Conservation (phyloP, 2,888 invertebrate genomes). For the Orthonevra nobilis region DNA sequence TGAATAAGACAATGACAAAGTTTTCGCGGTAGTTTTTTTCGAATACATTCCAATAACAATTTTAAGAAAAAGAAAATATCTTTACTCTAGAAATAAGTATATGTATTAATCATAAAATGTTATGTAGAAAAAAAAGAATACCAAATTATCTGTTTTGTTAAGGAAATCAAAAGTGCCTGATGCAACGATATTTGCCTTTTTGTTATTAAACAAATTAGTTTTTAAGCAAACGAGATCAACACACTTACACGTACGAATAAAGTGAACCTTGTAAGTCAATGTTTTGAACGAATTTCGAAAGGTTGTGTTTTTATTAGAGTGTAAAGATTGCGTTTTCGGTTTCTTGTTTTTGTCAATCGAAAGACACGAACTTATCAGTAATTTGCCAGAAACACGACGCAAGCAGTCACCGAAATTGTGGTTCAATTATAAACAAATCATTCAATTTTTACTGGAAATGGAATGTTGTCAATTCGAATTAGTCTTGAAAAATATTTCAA, state of each 20-base stretch:
- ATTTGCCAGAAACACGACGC: too few relatives aligned
- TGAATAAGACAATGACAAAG: background rate
- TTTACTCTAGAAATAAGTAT: background rate
- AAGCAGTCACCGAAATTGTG: too few relatives aligned
- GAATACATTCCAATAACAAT: conserved; percentile 49
- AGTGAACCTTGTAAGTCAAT: conserved; percentile 12
- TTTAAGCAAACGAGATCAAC: conserved; percentile 50
- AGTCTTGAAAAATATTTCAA: too few relatives aligned
- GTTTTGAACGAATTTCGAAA: too few relatives aligned
- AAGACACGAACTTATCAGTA: too few relatives aligned
- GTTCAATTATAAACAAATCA: too few relatives aligned
- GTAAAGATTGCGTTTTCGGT: too few relatives aligned
- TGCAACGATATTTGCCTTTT: conserved; percentile 31
- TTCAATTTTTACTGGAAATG: too few relatives aligned
- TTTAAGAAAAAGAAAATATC: background rate
- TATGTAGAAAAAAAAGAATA: conserved; percentile 16
- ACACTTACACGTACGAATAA: conserved; percentile 64
- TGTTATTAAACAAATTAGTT: conserved; percentile 53
- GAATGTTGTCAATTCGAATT: too few relatives aligned
- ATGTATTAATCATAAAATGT: too few relatives aligned
- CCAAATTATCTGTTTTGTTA: conserved; percentile 26
- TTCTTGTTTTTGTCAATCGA: too few relatives aligned
- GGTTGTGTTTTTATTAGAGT: too few relatives aligned
- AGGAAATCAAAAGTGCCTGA: conserved; percentile 61
- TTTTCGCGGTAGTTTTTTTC: conserved; percentile 26